phyloP scores from a whole-genome alignment of 2,113 vertebrate species.

The Scartelaos histophorus region DNA sequence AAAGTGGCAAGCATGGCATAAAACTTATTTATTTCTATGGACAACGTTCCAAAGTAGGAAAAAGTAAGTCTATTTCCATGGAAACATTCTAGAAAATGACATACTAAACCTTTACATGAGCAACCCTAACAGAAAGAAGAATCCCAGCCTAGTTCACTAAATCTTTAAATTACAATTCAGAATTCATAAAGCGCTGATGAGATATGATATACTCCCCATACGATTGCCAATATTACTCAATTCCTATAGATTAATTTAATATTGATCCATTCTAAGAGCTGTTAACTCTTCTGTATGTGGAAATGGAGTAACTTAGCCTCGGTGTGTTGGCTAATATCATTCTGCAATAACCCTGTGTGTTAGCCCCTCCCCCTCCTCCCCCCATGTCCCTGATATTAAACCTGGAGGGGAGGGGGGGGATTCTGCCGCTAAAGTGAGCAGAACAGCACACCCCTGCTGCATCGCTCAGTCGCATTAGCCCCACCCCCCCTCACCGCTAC shows the following conservation, averaged over 20 bases:
- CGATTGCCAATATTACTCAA: not conserved
- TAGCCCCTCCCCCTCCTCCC: conserved; percentile 23
- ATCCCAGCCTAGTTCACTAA: too few relatives aligned
- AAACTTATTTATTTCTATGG: too few relatives aligned
- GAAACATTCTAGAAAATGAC: too few relatives aligned
- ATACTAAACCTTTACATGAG: too few relatives aligned
- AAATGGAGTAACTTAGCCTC: conserved; percentile 33
- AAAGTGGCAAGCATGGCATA: too few relatives aligned
- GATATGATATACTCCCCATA: too few relatives aligned
- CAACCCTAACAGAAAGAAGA: too few relatives aligned
- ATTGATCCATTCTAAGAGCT: conserved; percentile 80
- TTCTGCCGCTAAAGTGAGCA: conserved; percentile 77
- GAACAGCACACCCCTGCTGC: conserved; percentile 55
- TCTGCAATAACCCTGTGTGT: conserved; percentile 72
- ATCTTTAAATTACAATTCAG: too few relatives aligned
- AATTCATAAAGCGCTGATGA: too few relatives aligned
- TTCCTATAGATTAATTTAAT: not conserved
- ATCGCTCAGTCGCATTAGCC: conserved; percentile 80
- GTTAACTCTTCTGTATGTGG: conserved; percentile 59
- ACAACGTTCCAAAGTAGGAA: too few relatives aligned
- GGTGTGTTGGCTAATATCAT: conserved; percentile 73
- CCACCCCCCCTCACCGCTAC: conserved; percentile 45
- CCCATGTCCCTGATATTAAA: conserved; percentile 72
- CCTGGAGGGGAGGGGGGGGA: conserved; percentile 66
- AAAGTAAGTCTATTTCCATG: too few relatives aligned